Percentiles rank a stretch among this genome's conserved stretches.
These are phyloP conservation scores for Denticeps clupeoides DNA, from an alignment of 2,797 vertebrate species.

Conservation along the genomic window DNA sequence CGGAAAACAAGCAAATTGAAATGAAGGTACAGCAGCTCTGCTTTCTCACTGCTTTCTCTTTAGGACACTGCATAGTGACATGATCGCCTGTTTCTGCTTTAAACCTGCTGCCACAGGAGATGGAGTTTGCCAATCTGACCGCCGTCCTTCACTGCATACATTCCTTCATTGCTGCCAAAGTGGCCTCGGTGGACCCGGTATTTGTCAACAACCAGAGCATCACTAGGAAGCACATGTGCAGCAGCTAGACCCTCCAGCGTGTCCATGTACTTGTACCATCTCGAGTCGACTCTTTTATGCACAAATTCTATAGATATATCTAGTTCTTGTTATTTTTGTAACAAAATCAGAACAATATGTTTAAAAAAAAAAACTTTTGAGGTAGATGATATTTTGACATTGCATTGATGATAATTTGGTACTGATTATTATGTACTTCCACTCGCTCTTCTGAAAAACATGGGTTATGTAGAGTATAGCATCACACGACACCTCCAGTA, in stretches of 20 bases:
- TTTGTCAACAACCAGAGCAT: slow-evolving; percentile 74
- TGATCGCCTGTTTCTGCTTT: not conserved
- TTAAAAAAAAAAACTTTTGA: slow-evolving; percentile 26
- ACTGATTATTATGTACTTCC: slow-evolving; percentile 14
- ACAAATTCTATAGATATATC: slow-evolving; percentile 47
- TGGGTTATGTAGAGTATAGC: slow-evolving; percentile 28
- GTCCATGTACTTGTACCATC: slow-evolving; percentile 42
- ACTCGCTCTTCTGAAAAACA: slow-evolving; percentile 20
- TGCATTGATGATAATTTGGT: slow-evolving; percentile 29
- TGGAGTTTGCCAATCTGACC: slow-evolving; percentile 83
- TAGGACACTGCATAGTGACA: not conserved
- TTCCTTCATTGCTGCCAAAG: slow-evolving; percentile 87
- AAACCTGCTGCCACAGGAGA: slow-evolving; percentile 57
- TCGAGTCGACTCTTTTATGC: slow-evolving; percentile 61
- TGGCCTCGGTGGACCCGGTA: slow-evolving; percentile 84
- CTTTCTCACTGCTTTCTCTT: not conserved
- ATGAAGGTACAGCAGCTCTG: slow-evolving; percentile 66
- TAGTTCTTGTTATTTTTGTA: slow-evolving; percentile 75
- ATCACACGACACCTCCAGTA: slow-evolving; percentile 16
- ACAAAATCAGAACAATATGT: slow-evolving; percentile 31
- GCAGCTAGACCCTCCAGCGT: slow-evolving; percentile 51
- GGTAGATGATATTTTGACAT: slow-evolving; percentile 35
- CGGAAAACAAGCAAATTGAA: slow-evolving; percentile 84
- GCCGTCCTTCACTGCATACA: slow-evolving; percentile 86
- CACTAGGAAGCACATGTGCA: slow-evolving; percentile 63